These are phyloP conservation scores for Ailurus styani DNA, from an alignment of 2,113 vertebrate species.

Conservation along the genomic window DNA sequence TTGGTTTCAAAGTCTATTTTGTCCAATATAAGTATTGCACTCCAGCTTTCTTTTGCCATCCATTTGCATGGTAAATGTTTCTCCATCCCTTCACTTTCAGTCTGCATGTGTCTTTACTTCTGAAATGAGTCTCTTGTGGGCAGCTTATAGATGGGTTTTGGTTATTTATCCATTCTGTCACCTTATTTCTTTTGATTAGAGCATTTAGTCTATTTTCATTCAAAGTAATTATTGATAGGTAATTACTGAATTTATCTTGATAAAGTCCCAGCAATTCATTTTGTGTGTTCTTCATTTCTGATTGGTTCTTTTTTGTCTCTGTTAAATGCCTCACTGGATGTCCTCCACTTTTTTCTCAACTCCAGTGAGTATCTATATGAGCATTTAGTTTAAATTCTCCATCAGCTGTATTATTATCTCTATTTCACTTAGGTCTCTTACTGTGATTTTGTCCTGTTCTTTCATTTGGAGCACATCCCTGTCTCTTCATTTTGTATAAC, in stretches of 20 bases:
- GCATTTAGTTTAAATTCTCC: neutral
- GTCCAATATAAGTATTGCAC: neutral
- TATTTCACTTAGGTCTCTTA: neutral
- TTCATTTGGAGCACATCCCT: neutral
- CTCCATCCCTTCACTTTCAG: neutral
- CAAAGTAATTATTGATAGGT: neutral
- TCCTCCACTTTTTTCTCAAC: neutral
- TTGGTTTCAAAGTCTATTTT: neutral
- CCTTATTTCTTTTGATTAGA: neutral
- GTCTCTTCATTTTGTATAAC: neutral
- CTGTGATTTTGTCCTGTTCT: neutral
- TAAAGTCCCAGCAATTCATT: neutral
- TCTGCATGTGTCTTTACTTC: neutral
- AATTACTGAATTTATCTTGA: neutral
- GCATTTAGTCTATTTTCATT: neutral
- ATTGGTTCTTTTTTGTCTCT: neutral
- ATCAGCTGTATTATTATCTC: neutral
- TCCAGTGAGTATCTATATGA: neutral
- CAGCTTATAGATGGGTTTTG: neutral
- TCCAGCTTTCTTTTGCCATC: neutral
- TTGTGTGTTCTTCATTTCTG: neutral
- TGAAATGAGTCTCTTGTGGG: neutral
- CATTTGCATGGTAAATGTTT: neutral
- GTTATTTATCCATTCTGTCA: neutral
- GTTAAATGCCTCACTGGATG: neutral